These are phyloP conservation scores for Mythimna impura DNA, from an alignment of 2,888 invertebrate genomes.

Conservation along the genomic window DNA sequence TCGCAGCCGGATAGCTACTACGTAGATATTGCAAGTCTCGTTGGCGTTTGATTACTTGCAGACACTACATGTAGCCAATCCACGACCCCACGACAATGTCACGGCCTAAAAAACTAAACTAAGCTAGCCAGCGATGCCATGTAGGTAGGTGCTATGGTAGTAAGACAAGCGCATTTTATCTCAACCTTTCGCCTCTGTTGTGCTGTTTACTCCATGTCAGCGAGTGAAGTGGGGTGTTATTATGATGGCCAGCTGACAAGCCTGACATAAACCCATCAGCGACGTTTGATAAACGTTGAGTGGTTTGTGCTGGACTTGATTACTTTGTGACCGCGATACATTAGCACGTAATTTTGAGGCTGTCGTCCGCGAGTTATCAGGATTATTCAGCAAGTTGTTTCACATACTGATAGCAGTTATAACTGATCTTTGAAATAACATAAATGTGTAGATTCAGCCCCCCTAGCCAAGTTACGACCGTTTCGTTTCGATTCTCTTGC, in stretches of 20 bases:
- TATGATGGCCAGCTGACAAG: constrained; percentile 30
- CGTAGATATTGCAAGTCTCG: too few species aligned
- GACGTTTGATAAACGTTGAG: constrained; percentile 49
- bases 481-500: too few species aligned
- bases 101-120: too few species aligned
- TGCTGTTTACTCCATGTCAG: constrained; percentile 18
- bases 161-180: too few species aligned
- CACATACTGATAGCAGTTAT: background rate
- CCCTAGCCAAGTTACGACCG: too few species aligned
- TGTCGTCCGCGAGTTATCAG: too few species aligned
- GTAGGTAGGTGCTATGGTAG: too few species aligned
- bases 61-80: too few species aligned
- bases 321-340: background rate
- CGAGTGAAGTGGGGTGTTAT: constrained; percentile 35
- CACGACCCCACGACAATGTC: too few species aligned
- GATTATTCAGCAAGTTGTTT: too few species aligned
- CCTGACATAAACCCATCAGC: constrained; percentile 23
- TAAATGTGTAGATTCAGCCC: background rate
- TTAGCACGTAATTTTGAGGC: background rate
- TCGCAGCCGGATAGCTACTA: too few species aligned
- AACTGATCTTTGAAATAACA: background rate
- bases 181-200: background rate
- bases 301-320: constrained; percentile 29
- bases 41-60: too few species aligned
- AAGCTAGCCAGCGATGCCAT: background rate